These are phyloP conservation scores for Cheilosia scutellata DNA, from an alignment of 2,888 invertebrate species.

Conservation along the genomic window DNA sequence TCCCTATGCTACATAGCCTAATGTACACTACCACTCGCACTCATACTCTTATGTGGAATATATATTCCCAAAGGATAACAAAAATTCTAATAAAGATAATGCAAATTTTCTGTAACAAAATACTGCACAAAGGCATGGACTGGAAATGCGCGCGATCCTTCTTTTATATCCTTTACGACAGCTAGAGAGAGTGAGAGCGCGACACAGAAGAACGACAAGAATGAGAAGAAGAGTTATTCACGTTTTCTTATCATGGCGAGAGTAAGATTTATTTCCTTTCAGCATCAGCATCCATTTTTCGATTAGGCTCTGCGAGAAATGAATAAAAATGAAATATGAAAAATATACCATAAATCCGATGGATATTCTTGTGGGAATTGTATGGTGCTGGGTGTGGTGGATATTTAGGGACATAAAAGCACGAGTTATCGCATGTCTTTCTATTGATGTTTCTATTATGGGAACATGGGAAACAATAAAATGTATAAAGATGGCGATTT, in stretches of 20 bases:
- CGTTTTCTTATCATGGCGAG: constrained; percentile 41
- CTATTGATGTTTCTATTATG: constrained; percentile 19
- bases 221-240: background rate
- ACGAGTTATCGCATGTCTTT: constrained; percentile 42
- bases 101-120: constrained; percentile 59
- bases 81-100: constrained; percentile 63
- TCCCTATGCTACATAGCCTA: background rate
- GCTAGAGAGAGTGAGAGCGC: background rate
- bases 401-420: constrained; percentile 30
- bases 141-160: constrained; percentile 37
- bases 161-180: background rate
- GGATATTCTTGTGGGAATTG: constrained; percentile 29
- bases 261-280: constrained; percentile 53
- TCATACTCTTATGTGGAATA: background rate
- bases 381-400: background rate
- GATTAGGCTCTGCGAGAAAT: constrained; percentile 49
- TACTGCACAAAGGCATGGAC: constrained; percentile 24
- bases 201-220: background rate
- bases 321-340: constrained; percentile 10
- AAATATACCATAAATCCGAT: constrained; percentile 50
- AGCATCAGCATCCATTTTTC: constrained; percentile 58
- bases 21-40: background rate
- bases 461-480: constrained; percentile 48
- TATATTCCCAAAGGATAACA: constrained; percentile 39
- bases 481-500: constrained; percentile 23